A percentile compares a stretch with the other conserved stretches of the same genome.
phyloP scores from a whole-genome alignment of 2,888 invertebrate genomes.

The Acanthosepion lycidas region DNA sequence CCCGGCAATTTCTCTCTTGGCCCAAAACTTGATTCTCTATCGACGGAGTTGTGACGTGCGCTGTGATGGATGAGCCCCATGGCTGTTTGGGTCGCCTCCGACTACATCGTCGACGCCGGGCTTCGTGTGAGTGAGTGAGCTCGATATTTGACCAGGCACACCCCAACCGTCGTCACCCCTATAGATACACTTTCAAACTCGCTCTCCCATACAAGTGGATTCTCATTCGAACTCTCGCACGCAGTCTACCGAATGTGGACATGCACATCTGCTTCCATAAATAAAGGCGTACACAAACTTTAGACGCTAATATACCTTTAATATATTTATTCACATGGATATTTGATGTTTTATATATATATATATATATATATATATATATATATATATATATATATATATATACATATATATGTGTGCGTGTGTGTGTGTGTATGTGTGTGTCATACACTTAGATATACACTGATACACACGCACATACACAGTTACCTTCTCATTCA shows the following conservation, averaged over 20 bases:
- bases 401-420: too few relatives aligned
- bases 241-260: not conserved
- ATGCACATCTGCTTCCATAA: not conserved
- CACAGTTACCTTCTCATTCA: not conserved
- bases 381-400: not conserved
- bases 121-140: conserved; percentile 6
- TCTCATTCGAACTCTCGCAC: not conserved
- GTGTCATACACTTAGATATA: too few relatives aligned
- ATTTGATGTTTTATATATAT: not conserved
- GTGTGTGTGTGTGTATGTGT: too few relatives aligned
- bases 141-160: conserved; percentile 18
- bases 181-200: not conserved
- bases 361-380: not conserved
- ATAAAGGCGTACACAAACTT: not conserved
- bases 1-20: not conserved
- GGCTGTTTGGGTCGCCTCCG: not conserved
- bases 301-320: not conserved
- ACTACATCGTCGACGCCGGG: conserved; percentile 18
- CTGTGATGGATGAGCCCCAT: conserved; percentile 8
- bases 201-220: not conserved
- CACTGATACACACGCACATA: not conserved
- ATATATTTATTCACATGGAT: not conserved
- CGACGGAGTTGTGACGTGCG: conserved; percentile 33
- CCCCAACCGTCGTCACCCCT: not conserved
- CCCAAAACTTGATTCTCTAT: conserved; percentile 17